phyloP scores from a whole-genome alignment of 2,797 vertebrate genomes.

The Craterocephalus amniculus region DNA sequence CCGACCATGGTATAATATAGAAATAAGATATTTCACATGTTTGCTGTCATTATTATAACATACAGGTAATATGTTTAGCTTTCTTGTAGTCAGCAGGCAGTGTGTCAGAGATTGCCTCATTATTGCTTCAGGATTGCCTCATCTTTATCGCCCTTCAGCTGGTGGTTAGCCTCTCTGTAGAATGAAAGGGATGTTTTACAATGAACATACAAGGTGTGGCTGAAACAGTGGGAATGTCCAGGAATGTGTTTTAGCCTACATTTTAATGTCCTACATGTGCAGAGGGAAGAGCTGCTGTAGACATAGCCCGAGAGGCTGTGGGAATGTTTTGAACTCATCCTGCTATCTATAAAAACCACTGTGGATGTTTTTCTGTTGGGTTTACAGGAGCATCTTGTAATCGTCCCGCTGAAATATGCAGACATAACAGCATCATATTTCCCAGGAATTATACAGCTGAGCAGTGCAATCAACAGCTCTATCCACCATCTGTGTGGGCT shows the following conservation, averaged over 20 bases:
- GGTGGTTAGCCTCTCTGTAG: background rate
- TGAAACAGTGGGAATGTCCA: background rate
- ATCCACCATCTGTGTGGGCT: background rate
- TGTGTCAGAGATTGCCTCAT: background rate
- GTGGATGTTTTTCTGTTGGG: background rate
- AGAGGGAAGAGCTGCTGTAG: background rate
- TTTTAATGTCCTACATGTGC: background rate
- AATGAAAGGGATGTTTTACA: background rate
- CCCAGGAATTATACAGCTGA: background rate
- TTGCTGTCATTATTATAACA: background rate
- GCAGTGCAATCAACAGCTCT: background rate
- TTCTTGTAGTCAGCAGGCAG: background rate
- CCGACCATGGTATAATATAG: background rate
- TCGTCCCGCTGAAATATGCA: constrained; percentile 5
- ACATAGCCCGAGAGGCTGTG: background rate
- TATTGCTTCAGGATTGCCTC: background rate
- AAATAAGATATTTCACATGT: background rate
- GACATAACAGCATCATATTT: constrained; percentile 1
- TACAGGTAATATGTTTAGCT: constrained; percentile 2
- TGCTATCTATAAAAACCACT: background rate
- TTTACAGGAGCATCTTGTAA: constrained; percentile 1
- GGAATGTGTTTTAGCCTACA: background rate
- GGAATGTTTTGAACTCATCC: background rate
- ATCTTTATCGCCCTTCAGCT: background rate
- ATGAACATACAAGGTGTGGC: background rate